These are phyloP conservation scores for Lobophora halterata DNA, from an alignment of 2,888 invertebrate genomes.

Conservation along the genomic window DNA sequence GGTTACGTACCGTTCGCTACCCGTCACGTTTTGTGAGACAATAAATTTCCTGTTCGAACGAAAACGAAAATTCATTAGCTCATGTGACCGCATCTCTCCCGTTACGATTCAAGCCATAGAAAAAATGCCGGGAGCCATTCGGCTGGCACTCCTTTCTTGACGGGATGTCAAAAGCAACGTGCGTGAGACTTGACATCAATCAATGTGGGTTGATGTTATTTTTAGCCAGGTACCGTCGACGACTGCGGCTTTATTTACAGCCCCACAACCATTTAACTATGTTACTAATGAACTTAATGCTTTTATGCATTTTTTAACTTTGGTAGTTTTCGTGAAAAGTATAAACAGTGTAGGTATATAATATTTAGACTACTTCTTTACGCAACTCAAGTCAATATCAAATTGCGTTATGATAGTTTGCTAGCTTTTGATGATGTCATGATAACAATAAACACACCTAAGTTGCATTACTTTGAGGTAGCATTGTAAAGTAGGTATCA, in stretches of 20 bases:
- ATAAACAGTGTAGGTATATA: too few species aligned
- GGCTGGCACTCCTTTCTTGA: slow-evolving; percentile 65
- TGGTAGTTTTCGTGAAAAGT: slow-evolving; percentile 13
- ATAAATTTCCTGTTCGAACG: slow-evolving; percentile 54
- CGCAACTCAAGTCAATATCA: too few species aligned
- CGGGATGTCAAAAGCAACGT: slow-evolving; percentile 68
- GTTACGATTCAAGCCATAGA: slow-evolving; percentile 57
- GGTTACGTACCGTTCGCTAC: slow-evolving; percentile 34
- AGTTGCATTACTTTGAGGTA: slow-evolving; percentile 15
- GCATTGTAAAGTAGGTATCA: too few species aligned
- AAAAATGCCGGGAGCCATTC: slow-evolving; percentile 54
- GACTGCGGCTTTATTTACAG: slow-evolving; percentile 44
- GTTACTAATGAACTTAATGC: slow-evolving; percentile 31
- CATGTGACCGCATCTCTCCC: slow-evolving; percentile 47
- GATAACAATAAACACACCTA: slow-evolving; percentile 16
- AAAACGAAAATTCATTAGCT: slow-evolving; percentile 55
- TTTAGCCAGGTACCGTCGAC: slow-evolving; percentile 52
- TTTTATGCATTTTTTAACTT: slow-evolving; percentile 19
- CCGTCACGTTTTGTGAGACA: slow-evolving; percentile 43
- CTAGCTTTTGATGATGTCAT: slow-evolving; percentile 13
- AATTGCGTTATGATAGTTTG: not conserved
- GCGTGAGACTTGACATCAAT: slow-evolving; percentile 71
- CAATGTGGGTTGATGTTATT: slow-evolving; percentile 67
- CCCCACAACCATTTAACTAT: slow-evolving; percentile 29
- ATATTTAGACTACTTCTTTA: too few species aligned